Evolutionary conservation across 1,140 invertebrate genomes (phyloP).

Genomic region (Drosophila oshimai): DNA sequence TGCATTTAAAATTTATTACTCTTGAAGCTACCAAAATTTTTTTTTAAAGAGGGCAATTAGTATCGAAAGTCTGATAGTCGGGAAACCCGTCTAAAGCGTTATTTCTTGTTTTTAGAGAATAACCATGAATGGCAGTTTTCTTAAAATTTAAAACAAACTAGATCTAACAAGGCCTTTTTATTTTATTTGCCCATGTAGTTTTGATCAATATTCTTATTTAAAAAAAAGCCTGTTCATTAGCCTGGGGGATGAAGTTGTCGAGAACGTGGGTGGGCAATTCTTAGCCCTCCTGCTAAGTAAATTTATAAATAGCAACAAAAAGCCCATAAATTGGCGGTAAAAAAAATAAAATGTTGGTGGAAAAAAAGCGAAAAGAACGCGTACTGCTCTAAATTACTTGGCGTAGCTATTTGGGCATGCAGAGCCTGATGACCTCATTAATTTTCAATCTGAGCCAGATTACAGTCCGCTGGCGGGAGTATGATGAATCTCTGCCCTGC

Average conservation of each 20-base stretch:
- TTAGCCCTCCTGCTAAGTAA: constrained; percentile 17
- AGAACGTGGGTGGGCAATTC: constrained; percentile 11
- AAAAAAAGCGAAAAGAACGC: background rate
- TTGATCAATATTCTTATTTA: background rate
- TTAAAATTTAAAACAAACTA: background rate
- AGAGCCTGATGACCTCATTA: constrained; percentile 79
- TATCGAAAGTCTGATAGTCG: too few relatives aligned
- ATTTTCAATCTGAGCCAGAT: constrained; percentile 82
- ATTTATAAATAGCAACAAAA: constrained; percentile 49
- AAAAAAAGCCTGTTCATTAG: background rate
- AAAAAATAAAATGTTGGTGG: constrained; percentile 2
- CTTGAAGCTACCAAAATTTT: too few relatives aligned
- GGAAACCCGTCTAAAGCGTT: too few relatives aligned
- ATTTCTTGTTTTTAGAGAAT: too few relatives aligned
- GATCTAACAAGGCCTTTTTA: too few relatives aligned
- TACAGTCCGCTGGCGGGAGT: constrained; percentile 48
- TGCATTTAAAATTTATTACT: too few relatives aligned
- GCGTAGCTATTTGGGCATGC: constrained; percentile 23
- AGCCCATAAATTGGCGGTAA: background rate
- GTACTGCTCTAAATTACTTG: constrained; percentile 18
- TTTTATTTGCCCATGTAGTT: too few relatives aligned
- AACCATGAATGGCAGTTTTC: too few relatives aligned
- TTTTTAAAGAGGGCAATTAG: too few relatives aligned
- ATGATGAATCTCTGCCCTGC: constrained; percentile 66
- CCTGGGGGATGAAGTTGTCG: background rate